Evolutionary conservation across 2,888 invertebrate species (phyloP).

Genomic region (Alloscopus bannaensis): DNA sequence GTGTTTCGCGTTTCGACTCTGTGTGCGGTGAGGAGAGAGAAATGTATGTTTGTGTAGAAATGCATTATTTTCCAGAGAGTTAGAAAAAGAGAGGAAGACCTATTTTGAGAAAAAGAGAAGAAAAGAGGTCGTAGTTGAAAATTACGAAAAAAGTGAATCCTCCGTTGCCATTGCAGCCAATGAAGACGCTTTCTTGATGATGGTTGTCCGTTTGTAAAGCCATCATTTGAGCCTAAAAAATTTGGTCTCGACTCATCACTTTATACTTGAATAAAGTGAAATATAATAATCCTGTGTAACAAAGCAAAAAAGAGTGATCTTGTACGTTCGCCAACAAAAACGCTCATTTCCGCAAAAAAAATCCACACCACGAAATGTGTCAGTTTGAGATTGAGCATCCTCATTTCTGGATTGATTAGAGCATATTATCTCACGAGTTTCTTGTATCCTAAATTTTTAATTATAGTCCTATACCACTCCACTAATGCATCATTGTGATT

Average conservation of each 20-base stretch:
- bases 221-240: constrained; percentile 56
- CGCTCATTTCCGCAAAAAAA: neutral
- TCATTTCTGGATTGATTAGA: neutral
- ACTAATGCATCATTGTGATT: too few relatives aligned
- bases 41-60: constrained; percentile 36
- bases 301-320: too few relatives aligned
- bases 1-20: neutral
- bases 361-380: neutral
- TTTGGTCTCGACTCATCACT: constrained; percentile 58
- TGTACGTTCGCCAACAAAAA: too few relatives aligned
- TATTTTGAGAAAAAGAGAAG: too few relatives aligned
- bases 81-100: constrained; percentile 28
- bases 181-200: constrained; percentile 64
- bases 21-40: constrained; percentile 47
- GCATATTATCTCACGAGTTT: too few relatives aligned
- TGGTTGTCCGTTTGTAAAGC: constrained; percentile 62
- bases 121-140: too few relatives aligned
- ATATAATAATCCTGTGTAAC: constrained; percentile 38
- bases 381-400: neutral
- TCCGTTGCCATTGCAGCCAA: constrained; percentile 59
- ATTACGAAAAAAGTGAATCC: too few relatives aligned
- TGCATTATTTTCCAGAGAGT: constrained; percentile 34
- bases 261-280: constrained; percentile 60
- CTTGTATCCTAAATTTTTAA: too few relatives aligned
- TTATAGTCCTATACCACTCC: too few relatives aligned